Conservation (phyloP, 2,888 invertebrate genomes). For the Pimpla rufipes region DNA sequence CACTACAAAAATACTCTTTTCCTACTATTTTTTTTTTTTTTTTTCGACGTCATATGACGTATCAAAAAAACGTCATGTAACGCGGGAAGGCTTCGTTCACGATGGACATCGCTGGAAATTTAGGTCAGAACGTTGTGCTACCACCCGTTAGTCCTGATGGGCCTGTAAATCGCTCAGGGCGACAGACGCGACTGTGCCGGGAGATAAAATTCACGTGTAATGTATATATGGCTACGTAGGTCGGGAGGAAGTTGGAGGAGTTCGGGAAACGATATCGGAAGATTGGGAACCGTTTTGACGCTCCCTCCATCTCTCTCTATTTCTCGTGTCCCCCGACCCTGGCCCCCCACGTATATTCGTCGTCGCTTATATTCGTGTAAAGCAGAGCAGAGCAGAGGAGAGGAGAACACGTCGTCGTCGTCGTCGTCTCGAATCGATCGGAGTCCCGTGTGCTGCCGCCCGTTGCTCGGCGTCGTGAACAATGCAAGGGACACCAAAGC, state of each 20-base stretch:
- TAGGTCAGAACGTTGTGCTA: neutral
- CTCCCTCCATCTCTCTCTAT: slow-evolving; percentile 9
- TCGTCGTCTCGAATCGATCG: slow-evolving; percentile 69
- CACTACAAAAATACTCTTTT: no score
- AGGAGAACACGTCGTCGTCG: no score
- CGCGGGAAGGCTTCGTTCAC: no score
- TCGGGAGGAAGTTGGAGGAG: neutral
- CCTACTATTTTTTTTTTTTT: no score
- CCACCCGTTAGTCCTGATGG: neutral
- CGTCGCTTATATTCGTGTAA: slow-evolving; percentile 22
- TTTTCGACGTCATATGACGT: no score
- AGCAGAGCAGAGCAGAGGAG: slow-evolving; percentile 26
- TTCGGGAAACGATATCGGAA: slow-evolving; percentile 28
- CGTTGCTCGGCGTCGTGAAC: slow-evolving; percentile 57
- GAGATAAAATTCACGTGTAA: slow-evolving; percentile 19
- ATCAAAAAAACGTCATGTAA: no score
- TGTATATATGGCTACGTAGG: slow-evolving; percentile 13
- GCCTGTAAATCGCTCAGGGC: slow-evolving; percentile 16
- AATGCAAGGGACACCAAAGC: slow-evolving; percentile 63
- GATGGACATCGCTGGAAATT: neutral
- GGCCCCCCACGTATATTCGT: slow-evolving; percentile 42
- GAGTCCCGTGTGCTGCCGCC: slow-evolving; percentile 2
- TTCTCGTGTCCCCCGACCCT: slow-evolving; percentile 66
- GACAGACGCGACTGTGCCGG: neutral
- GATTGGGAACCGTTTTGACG: slow-evolving; percentile 41